Evolutionary conservation across 1,140 invertebrate species (phyloP), one percentile per base, ranked within the genome.

Genomic region (Lepidostoma basale): DNA sequence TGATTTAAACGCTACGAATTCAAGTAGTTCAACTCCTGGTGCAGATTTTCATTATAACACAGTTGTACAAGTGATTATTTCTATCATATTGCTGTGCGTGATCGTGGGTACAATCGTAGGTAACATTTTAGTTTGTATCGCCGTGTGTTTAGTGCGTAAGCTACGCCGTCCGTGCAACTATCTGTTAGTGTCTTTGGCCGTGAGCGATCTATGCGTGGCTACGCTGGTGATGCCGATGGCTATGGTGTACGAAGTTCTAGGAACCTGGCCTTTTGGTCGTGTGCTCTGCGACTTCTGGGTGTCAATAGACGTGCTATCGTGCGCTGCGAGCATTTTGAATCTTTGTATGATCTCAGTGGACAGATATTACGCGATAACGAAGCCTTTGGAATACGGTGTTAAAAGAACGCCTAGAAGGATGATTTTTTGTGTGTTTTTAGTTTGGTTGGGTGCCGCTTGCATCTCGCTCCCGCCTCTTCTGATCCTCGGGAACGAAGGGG

Each of bases 281-380:
- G 85, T 91, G 33, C 85, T 95, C 70, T 97, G 95, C 81, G 92
- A 96, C 77, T 86, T 93, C 78, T 90, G 90, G 93, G 94, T 89
- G 67, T 90, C 86, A 74, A 93, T 94, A 78, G 92, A 91, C 79
- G 94, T 90, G 30, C 86, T 90, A 62, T 92, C 87, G 69, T 93
- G 87, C 78, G 94, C 95, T 9, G 94, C 95, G 25, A 95, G 93
- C 73, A 96, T 97, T 72, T 84, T 96, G 10, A 96, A 97, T 80
- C 85, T 97, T 59, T 97, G 95, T 77, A 92, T 94, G 88, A 95
- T 97, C 78, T 93, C 92, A 22, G 90, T 94, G 23, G 92, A 95
- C 77, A 84, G 92, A 73, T 96, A 95, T 79, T 92, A 92, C 77
- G 94, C 95, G 18, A 97, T 97, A 49, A 96, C 93, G 6, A 93